Percentiles rank a stretch among this genome's conserved stretches.
Conservation (phyloP, 2,113 vertebrate species). For the Bombycilla garrulus region DNA sequence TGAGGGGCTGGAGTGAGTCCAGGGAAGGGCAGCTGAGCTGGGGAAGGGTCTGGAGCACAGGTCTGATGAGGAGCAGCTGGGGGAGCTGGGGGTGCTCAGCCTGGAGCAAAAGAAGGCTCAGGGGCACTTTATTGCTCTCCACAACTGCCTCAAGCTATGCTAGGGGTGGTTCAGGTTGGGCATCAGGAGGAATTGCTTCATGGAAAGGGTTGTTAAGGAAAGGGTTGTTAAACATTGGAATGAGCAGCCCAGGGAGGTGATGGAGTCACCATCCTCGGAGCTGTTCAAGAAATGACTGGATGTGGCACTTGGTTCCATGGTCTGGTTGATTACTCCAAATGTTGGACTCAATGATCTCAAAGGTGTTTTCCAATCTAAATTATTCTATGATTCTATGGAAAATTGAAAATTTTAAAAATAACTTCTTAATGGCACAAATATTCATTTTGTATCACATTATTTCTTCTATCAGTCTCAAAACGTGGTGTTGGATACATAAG, state of each 20-base stretch:
- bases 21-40: accelerated
- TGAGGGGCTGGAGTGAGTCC: background rate
- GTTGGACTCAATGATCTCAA: background rate
- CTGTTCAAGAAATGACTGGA: background rate
- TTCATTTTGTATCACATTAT: background rate
- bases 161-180: background rate
- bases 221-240: background rate
- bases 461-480: background rate
- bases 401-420: background rate
- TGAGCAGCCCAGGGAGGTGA: no score
- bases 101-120: background rate
- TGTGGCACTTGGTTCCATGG: background rate
- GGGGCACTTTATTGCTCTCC: background rate
- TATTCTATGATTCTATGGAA: background rate
- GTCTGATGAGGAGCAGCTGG: background rate
- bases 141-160: background rate
- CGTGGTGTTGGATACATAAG: background rate
- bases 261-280: background rate
- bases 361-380: background rate
- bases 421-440: background rate
- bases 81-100: background rate
- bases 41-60: background rate
- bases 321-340: background rate
- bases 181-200: background rate
- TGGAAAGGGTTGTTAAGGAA: background rate